Evolutionary conservation across 2,113 vertebrate genomes (phyloP).

Genomic region (Larimichthys polyactis): DNA sequence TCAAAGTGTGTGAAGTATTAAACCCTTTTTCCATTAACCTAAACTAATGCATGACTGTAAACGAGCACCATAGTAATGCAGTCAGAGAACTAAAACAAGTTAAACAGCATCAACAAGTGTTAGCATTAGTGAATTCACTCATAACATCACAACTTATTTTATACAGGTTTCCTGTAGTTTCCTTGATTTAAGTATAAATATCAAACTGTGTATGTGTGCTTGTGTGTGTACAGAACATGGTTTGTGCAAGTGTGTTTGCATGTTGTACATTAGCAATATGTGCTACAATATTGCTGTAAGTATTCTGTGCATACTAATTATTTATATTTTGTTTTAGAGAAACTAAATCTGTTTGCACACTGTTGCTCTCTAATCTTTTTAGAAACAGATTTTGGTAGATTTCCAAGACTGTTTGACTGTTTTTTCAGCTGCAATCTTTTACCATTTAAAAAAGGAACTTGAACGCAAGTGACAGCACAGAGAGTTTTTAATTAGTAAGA

Average conservation of each 20-base stretch:
- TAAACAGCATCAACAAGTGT: background rate
- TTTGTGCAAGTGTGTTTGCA: conserved; percentile 32
- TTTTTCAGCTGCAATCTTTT: background rate
- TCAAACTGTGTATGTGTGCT: conserved; percentile 12
- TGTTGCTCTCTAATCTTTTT: background rate
- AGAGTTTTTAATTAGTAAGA: background rate
- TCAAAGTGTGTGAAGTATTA: conserved; percentile 49
- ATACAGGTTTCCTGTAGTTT: background rate
- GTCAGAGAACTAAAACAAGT: background rate
- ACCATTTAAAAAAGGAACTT: background rate
- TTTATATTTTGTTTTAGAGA: background rate
- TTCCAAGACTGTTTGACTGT: background rate
- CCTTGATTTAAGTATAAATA: background rate
- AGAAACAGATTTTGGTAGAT: background rate
- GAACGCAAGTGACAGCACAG: background rate
- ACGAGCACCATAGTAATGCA: conserved; percentile 12
- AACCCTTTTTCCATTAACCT: conserved; percentile 43
- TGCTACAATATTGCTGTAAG: background rate
- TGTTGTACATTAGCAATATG: conserved; percentile 13
- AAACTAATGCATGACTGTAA: conserved; percentile 56
- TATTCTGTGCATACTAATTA: conserved; percentile 5
- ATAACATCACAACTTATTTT: background rate
- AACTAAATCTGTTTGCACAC: background rate
- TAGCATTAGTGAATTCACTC: background rate
- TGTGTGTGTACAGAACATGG: background rate